Base-by-base conservation (phyloP, 1,140 invertebrate species). In the Drosophila dunni region DNA sequence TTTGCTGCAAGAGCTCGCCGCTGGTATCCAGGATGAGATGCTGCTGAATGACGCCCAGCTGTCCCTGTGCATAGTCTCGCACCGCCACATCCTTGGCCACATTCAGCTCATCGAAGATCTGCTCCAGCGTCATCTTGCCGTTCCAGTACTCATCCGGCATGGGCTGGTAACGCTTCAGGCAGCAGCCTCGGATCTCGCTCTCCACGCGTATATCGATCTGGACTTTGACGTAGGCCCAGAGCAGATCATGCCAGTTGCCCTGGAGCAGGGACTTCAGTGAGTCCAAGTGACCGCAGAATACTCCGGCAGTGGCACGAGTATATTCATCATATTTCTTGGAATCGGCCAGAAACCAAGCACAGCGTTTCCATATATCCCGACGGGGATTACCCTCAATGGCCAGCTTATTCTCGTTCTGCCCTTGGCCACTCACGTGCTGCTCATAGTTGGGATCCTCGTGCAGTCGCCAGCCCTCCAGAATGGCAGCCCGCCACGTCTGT, bases 281-380 rank as follows among this genome's bases (percentile, higher is more conserved):
- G 15, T 94, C 93, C 20, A 98, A 90, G 92, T 98, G 96, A 0
- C 98, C 98, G 93, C 97, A 98, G 13, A 98, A 94, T 62, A 95
- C 94, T 3, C 95, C 97, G 70, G 97, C 95, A 29, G 96, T 94
- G 9, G 95, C 95, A 66, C 95, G 94, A 57, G 95, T 95, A 72
- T 94, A 93, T 50, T 94, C 93, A 81, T 95, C 95, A 92, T 93
- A 93, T 53, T 93, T 81, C 5, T 91, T 83, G 61, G 93, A 93
- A 46, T 93, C 93, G 29, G 94, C 95, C 90, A 98, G 93, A 78
- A 95, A 93, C 95, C 96, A 96, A 69, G 97, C 96, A 86, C 96
- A 95, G 78, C 94, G 93, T 89, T 98, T 99, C 98, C 98, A 99
- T 1, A 99, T 93, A 93, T 98, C 97, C 91, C 98, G 94, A 65